Evolutionary conservation across 2,113 vertebrate genomes (phyloP).

Genomic region (Erpornis zantholeuca): DNA sequence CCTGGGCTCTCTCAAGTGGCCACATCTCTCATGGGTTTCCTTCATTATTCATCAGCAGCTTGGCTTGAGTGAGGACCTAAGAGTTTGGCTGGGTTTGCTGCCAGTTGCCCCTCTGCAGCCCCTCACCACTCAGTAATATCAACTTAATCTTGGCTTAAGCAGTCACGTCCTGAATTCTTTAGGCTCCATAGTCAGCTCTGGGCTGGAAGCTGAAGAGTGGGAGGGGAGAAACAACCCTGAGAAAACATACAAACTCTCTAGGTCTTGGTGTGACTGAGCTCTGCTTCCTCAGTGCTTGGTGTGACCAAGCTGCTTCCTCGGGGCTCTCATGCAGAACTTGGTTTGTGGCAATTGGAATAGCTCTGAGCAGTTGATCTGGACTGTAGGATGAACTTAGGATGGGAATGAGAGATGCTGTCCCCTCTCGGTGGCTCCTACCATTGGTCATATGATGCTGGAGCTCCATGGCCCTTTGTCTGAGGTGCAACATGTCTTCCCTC

Average conservation of each 20-base stretch:
- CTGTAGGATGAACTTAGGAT: background rate
- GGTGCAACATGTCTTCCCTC: background rate
- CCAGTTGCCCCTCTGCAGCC: background rate
- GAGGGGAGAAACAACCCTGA: background rate
- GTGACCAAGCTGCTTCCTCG: background rate
- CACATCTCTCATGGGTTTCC: background rate
- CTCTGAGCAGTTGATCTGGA: background rate
- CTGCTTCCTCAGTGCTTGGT: background rate
- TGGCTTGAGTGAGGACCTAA: background rate
- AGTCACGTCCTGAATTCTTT: background rate
- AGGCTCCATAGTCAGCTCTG: background rate
- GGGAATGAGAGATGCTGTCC: background rate
- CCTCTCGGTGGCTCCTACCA: background rate
- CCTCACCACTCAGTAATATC: background rate
- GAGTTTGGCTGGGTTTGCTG: background rate
- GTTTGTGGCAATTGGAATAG: background rate
- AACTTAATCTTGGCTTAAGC: background rate
- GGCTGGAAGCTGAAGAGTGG: background rate
- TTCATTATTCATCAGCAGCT: background rate
- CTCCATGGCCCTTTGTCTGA: background rate
- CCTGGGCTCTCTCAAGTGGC: background rate
- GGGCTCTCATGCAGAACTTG: background rate
- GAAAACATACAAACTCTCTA: background rate
- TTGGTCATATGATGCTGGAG: background rate
- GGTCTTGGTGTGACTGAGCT: background rate